Evolutionary conservation across 30 jellyfish, hydroid and myxozoan genomes (phyloP), one percentile per base, ranked within the genome.

Genomic region (Aurelia coerulea): DNA sequence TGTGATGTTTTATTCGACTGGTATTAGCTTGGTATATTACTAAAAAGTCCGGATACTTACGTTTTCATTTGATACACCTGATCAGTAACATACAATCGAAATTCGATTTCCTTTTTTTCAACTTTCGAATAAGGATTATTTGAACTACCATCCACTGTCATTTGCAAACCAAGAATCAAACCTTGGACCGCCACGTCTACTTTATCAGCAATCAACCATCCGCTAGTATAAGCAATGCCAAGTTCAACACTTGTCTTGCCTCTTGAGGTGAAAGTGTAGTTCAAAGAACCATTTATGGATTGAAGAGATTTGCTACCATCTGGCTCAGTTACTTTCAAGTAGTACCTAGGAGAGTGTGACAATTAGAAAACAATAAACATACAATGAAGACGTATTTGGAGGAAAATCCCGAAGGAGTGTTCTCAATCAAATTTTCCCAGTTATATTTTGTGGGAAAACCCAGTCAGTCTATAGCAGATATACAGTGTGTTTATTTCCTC

Each of bases 141-240:
- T 23, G 14, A 10, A 9, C 37, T 33, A 3, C 32, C 59, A 31
- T 58, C 67, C 15, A 83, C 50, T 42, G 34, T 39, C 80, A 83
- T 5, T 41, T 69, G 65, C 80, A 83, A 32, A 34, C 73, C 79
- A 5, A 54, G 13, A 16, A 83, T 70, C 39, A 60, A 78, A 1
- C 92, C 92, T 31, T 83, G 78, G 29, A 83, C 92, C 1, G 64
- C 19, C 7, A 83, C 76, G 63, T 53, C 5, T 35, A 50, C 6
- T 54, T 52, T 39, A 63, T 83, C 85, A 14, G 72, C 85, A 31
- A 2, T 31, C 31, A 83, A 7, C 92, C 92, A 83, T 31, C 92
- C 92, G 15, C 71, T 42, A 11, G 56, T 39, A 34, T 64, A 34
- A 17, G 53, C 53, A 16, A 81, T 17, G 18, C 91, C 91, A 34